Percentiles rank a stretch among this genome's conserved stretches.
These are phyloP conservation scores for Colistium nudipinnis DNA, from an alignment of 2,113 vertebrate species.

Conservation along the genomic window DNA sequence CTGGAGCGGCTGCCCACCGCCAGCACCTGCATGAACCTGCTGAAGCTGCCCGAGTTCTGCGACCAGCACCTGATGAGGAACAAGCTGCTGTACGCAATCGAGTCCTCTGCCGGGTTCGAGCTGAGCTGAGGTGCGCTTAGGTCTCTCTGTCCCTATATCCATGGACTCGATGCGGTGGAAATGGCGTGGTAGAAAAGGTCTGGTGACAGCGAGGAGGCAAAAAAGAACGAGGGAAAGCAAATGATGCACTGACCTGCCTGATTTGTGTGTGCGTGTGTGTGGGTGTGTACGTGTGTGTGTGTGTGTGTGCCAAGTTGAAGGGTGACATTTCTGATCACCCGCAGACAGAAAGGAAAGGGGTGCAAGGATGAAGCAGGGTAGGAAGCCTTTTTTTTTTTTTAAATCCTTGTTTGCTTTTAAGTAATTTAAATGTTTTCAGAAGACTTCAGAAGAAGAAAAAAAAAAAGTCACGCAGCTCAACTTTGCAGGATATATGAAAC, in stretches of 20 bases:
- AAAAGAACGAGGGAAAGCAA: constrained; percentile 23
- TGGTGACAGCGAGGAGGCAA: background rate
- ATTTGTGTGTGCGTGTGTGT: constrained; percentile 22
- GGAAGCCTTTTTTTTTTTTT: constrained; percentile 37
- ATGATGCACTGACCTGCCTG: constrained; percentile 68
- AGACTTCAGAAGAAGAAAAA: constrained; percentile 34
- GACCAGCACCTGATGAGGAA: constrained; percentile 92
- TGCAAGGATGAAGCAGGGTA: constrained; percentile 28
- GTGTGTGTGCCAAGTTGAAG: constrained; percentile 36
- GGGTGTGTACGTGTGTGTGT: background rate
- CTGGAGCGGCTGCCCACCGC: constrained; percentile 95
- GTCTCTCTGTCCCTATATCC: constrained; percentile 27
- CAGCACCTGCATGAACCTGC: constrained; percentile 99
- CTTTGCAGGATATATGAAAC: constrained; percentile 26
- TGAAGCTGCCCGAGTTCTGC: constrained; percentile 97
- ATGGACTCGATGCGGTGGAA: constrained; percentile 19
- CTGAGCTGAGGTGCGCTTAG: constrained; percentile 87
- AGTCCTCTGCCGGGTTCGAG: constrained; percentile 97
- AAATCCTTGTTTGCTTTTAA: constrained; percentile 60
- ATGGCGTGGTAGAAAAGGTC: constrained; percentile 25
- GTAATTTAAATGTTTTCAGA: constrained; percentile 57
- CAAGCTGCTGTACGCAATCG: constrained; percentile 97
- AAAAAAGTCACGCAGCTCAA: constrained; percentile 10
- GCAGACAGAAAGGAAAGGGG: constrained; percentile 20
- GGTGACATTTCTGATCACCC: constrained; percentile 16